Base-by-base conservation (phyloP, 2,888 invertebrate genomes). In the Slavum lentiscoides region DNA sequence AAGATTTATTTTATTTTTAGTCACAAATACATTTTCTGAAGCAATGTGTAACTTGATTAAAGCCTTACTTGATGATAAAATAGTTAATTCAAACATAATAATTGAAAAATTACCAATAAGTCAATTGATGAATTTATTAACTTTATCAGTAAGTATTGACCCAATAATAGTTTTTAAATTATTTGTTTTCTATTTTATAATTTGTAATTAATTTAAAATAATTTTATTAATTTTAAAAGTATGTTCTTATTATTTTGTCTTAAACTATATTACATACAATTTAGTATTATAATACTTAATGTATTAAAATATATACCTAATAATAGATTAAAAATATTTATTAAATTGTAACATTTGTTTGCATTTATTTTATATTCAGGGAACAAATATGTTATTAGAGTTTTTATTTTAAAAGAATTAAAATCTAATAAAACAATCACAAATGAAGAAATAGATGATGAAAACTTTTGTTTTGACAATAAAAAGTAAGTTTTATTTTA, bases 371-470 rank as follows among this genome's bases (percentile, higher is more conserved):
- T 55, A 58, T 75, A 43, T 64, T 19, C 30, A 80, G 80, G 80
- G 80, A 64, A 64, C 30, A 23, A 64, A 55, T 64, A 64, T 64
- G 7, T 37, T 80, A 19, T 64, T 72, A 55, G 80, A 80, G 43
- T 72, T 39, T 66, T 72, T 64, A 80, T 80, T 80, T 66, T 64
- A 55, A 55, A 58, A 80, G 80, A 80, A 43, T 15, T 80, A 72
- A 64, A 58, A 58, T 19, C n/a, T 8, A 62, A 39, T 70, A 70
- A 61, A 19, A 39, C 62, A 69, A 70, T 21, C 1, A 30, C n/a
- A 15, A 17, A 49, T n/a, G 17, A 76, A 61, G 49, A 76, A 53
- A 59, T 30, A 17, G 17, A 62, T 53, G 21, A 62, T 62, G 69
- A 61, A 37, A 69, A 77, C 11, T 17, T 61, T 15, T 76, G 62